Conservation (phyloP, 1,140 invertebrate species). For the Danaus melanippus region DNA sequence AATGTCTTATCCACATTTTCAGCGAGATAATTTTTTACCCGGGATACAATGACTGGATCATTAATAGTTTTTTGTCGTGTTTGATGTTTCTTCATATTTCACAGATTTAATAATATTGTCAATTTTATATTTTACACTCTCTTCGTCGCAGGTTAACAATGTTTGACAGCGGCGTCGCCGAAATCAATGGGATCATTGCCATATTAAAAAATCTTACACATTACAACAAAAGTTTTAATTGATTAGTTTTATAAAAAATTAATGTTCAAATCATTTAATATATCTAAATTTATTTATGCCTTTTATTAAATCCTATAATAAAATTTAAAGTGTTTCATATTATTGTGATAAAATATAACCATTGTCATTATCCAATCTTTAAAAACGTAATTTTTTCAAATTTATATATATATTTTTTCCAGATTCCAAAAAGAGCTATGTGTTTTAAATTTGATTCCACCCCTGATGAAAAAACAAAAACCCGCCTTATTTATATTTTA, state of each 20-base stretch:
- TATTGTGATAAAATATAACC: no score
- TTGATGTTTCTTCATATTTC: constrained; percentile 64
- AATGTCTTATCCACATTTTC: constrained; percentile 81
- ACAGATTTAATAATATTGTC: constrained; percentile 11
- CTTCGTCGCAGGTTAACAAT: constrained; percentile 30
- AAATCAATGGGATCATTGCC: constrained; percentile 44
- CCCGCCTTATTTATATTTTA: constrained; percentile 3
- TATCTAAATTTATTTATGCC: background rate
- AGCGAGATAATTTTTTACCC: constrained; percentile 77
- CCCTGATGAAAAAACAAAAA: constrained; percentile 41
- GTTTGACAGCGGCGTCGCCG: constrained; percentile 60
- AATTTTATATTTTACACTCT: constrained; percentile 14
- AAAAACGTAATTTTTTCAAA: background rate
- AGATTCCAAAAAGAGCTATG: constrained; percentile 36
- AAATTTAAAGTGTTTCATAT: no score
- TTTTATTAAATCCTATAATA: no score
- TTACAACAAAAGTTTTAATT: no score
- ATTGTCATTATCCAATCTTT: background rate
- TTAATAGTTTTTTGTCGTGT: constrained; percentile 55
- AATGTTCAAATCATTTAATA: background rate
- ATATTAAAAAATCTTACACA: constrained; percentile 13
- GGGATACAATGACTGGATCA: constrained; percentile 63
- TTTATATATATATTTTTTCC: constrained; percentile 26
- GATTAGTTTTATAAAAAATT: no score
- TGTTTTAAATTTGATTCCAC: constrained; percentile 38